Evolutionary conservation across 2,797 vertebrate genomes (phyloP).

Genomic region (Lagorchestes hirsutus): DNA sequence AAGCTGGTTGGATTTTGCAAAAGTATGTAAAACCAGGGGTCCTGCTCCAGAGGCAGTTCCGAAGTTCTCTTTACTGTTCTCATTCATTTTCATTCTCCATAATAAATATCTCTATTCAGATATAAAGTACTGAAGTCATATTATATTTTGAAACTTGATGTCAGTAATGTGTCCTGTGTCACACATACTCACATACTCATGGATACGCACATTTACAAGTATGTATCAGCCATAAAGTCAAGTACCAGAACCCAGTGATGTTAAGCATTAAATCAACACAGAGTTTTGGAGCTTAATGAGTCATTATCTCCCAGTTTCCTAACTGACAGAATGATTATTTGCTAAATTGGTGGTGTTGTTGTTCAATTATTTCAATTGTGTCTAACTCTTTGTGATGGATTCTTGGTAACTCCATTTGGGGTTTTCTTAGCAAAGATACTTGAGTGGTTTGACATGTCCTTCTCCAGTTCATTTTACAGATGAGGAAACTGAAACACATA

Average conservation of each 20-base stretch:
- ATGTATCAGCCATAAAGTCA: neutral
- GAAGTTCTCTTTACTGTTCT: neutral
- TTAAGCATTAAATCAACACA: neutral
- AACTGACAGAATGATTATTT: neutral
- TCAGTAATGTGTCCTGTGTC: neutral
- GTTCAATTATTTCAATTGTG: neutral
- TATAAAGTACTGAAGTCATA: constrained; percentile 1
- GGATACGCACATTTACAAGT: neutral
- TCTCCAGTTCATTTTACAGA: neutral
- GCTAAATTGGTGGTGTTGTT: neutral
- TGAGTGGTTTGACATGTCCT: neutral
- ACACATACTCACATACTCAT: neutral
- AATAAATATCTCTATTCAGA: constrained; percentile 44
- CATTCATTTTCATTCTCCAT: constrained; percentile 48
- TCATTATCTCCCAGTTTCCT: neutral
- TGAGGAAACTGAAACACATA: neutral
- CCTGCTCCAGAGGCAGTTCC: neutral
- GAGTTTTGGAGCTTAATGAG: neutral
- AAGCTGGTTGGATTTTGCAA: neutral
- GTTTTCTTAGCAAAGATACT: neutral
- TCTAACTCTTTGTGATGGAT: neutral
- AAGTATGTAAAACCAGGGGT: neutral
- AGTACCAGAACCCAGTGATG: neutral
- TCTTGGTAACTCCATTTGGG: neutral
- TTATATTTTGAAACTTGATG: neutral